These are phyloP conservation scores for Drosophila gunungcola DNA, from an alignment of 1,140 invertebrate species.

Conservation along the genomic window DNA sequence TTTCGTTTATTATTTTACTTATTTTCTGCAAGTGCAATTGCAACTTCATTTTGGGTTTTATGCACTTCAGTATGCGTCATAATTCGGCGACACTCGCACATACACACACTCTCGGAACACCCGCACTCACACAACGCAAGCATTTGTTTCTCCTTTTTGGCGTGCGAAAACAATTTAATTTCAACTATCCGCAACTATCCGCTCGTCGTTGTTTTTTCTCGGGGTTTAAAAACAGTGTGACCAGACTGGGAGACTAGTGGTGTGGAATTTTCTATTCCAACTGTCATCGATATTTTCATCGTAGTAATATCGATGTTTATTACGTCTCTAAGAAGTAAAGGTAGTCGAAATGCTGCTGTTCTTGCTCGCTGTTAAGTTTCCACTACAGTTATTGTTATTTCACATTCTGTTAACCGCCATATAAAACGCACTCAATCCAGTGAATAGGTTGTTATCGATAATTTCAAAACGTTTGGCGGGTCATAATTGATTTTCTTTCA, in stretches of 20 bases:
- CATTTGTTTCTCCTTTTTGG: slow-evolving; percentile 63
- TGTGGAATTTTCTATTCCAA: too few species aligned
- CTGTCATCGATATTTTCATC: too few species aligned
- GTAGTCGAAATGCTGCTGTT: too few species aligned
- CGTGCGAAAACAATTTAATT: slow-evolving; percentile 37
- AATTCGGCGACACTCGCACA: slow-evolving; percentile 66
- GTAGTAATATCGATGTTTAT: too few species aligned
- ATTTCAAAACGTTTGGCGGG: too few species aligned
- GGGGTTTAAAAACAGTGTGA: slow-evolving; percentile 18
- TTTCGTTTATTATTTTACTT: slow-evolving; percentile 16
- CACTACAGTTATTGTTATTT: too few species aligned
- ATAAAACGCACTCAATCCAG: too few species aligned
- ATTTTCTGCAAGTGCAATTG: slow-evolving; percentile 42
- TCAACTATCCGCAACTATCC: slow-evolving; percentile 10
- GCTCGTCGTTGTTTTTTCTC: slow-evolving; percentile 17
- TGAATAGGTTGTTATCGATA: too few species aligned
- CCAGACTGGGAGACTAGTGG: background rate
- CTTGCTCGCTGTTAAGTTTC: too few species aligned
- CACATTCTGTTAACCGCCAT: too few species aligned
- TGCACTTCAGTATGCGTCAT: slow-evolving; percentile 70
- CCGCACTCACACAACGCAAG: slow-evolving; percentile 52
- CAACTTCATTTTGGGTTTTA: slow-evolving; percentile 33
- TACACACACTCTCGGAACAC: slow-evolving; percentile 40
- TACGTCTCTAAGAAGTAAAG: too few species aligned
- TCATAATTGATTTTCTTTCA: too few species aligned